phyloP scores from a whole-genome alignment of 2,888 invertebrate species.

The Cheilosia pagana region DNA sequence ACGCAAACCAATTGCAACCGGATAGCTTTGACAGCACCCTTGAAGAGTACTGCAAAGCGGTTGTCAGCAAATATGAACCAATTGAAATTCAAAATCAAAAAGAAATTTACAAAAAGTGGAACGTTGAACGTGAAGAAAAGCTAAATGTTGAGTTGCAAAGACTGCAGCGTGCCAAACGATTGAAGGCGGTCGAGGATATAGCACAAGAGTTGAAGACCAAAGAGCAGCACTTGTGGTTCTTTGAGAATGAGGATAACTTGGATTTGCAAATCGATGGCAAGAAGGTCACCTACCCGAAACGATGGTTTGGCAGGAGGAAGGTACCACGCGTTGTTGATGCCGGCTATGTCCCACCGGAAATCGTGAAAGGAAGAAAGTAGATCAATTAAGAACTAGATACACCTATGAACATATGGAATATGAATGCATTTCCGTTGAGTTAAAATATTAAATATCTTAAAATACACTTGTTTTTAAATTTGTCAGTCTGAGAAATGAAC shows the following conservation, averaged over 20 bases:
- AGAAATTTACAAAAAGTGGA: constrained; percentile 86
- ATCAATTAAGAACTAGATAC: constrained; percentile 67
- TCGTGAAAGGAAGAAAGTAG: constrained; percentile 80
- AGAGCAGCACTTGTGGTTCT: constrained; percentile 90
- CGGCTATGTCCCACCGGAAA: constrained; percentile 89
- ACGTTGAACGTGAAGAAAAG: constrained; percentile 84
- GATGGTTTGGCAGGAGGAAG: constrained; percentile 84
- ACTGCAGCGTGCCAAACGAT: constrained; percentile 83
- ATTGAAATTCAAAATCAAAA: constrained; percentile 82
- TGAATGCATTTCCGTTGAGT: neutral
- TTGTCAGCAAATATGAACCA: constrained; percentile 80
- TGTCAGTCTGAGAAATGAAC: no score
- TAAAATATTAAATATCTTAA: neutral
- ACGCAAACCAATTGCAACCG: constrained; percentile 77
- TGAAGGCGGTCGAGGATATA: constrained; percentile 85
- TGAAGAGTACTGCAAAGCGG: constrained; percentile 79
- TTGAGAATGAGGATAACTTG: constrained; percentile 91
- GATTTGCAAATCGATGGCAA: constrained; percentile 89
- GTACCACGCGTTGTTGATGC: constrained; percentile 85
- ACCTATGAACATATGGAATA: no score
- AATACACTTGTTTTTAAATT: neutral
- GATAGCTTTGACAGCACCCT: constrained; percentile 77
- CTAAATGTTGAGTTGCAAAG: constrained; percentile 86
- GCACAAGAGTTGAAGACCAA: constrained; percentile 84
- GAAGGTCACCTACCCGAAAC: constrained; percentile 83